These are phyloP conservation scores for Chirona hameri DNA, from an alignment of 2,888 invertebrate genomes.

Conservation along the genomic window DNA sequence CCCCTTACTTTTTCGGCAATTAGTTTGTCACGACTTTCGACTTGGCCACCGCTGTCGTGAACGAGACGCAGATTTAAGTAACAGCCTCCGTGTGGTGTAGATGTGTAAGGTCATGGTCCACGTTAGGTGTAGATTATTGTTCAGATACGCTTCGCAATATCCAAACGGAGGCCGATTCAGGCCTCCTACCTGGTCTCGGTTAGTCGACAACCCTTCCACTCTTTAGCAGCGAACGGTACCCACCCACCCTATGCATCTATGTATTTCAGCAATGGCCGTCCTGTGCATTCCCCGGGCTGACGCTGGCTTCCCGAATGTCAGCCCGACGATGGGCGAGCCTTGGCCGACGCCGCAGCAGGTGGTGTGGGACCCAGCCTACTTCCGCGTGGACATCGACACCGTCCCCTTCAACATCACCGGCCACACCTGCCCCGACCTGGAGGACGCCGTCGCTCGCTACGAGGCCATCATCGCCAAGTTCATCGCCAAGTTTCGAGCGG, in stretches of 20 bases:
- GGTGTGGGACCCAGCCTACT: not conserved
- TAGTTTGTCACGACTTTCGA: too few relatives aligned
- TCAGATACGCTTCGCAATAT: too few relatives aligned
- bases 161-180: too few relatives aligned
- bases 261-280: not conserved
- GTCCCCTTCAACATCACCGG: not conserved
- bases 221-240: too few relatives aligned
- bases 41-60: too few relatives aligned
- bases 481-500: not conserved
- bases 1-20: too few relatives aligned
- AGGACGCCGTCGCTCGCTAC: not conserved
- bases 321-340: conserved; percentile 35
- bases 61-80: too few relatives aligned
- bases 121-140: too few relatives aligned
- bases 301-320: conserved; percentile 33
- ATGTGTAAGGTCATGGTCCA: too few relatives aligned
- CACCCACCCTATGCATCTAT: not conserved
- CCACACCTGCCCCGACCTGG: not conserved
- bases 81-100: too few relatives aligned
- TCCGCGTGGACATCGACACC: not conserved
- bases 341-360: conserved; percentile 37
- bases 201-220: too few relatives aligned
- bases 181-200: too few relatives aligned
- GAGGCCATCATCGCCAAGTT: not conserved
- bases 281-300: not conserved